Evolutionary conservation across 1,140 invertebrate species (phyloP), one percentile per base, ranked within the genome.

Genomic region (Kradibia gibbosae): DNA sequence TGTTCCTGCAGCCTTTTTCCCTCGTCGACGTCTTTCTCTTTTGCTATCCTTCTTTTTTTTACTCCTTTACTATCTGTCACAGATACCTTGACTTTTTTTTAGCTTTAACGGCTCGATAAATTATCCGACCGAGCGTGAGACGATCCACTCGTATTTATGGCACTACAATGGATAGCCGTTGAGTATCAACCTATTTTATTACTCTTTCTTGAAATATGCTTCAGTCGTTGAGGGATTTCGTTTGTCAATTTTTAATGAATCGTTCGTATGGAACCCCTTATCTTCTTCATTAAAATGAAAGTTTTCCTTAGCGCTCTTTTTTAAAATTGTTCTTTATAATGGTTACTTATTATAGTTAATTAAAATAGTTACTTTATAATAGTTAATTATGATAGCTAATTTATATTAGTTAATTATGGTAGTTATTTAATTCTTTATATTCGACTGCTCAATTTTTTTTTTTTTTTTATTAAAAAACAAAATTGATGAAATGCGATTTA

Each of bases 81-180:
- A 53, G 28, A 65, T 65, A 50, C 22, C 20, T 50, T 31, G 42
- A 28, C 4, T 20, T 72, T 79, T 45, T 72, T 79, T 80, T n/a
- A 34, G 22, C 25, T 80, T 80, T 78, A 70, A 78, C 22, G 48
- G 76, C 76, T 72, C 67, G 42, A 60, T 80, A 80, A 80, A 72
- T 72, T 80, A n/a, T 15, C 39, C 13, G 36, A 28, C 28, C 17
- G 13, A 50, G n/a, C 25, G 60, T 67, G 34, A 39, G 62, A 22
- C 74, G 74, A 76, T 76, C 74, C 34, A 34, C 48, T 74, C 72
- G 45, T 74, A 53, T 74, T 28, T 55, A 55, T 73, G 42, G 42
- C 48, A 50, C 72, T 74, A 74, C 45, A 74, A 74, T 36, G 45
- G 25, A 74, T 74, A 53, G 72, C 72, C 50, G 72, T 13, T 72